A percentile compares a stretch with the other conserved stretches of the same genome.
Evolutionary conservation across 2,113 vertebrate species (phyloP).

Genomic region (Desmodus rotundus): DNA sequence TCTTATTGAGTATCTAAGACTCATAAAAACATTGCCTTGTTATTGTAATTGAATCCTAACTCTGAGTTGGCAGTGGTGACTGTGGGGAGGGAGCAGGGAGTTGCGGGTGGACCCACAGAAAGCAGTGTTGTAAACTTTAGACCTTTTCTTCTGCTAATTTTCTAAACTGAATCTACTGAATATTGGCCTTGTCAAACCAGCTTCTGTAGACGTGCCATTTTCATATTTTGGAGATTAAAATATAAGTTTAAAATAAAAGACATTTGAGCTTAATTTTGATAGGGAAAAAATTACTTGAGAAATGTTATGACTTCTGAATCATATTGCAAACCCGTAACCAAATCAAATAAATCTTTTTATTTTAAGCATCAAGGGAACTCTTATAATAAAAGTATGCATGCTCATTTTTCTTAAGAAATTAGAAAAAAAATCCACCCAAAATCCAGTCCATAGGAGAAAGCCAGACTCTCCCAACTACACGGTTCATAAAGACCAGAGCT

Average conservation of each 20-base stretch:
- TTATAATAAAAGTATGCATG: neutral
- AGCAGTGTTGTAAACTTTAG: neutral
- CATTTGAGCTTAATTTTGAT: neutral
- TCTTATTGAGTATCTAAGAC: neutral
- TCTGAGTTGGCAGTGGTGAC: neutral
- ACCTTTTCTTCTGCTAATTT: neutral
- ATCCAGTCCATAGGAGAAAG: neutral
- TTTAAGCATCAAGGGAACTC: slow-evolving; percentile 28
- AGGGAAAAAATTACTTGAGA: neutral
- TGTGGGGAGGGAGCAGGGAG: neutral
- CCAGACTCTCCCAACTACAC: neutral
- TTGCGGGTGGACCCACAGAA: neutral
- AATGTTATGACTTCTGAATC: neutral
- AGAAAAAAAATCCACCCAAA: neutral
- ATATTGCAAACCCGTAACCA: slow-evolving; percentile 19
- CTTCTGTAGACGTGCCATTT: neutral
- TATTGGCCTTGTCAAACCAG: neutral
- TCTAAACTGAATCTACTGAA: neutral
- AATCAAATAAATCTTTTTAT: neutral
- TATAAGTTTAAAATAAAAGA: neutral
- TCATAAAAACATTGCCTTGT: neutral
- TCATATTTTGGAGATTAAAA: slow-evolving; percentile 23
- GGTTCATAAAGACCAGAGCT: neutral
- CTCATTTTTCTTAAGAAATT: slow-evolving; percentile 34
- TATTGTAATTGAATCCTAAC: neutral